Evolutionary conservation across 2,888 invertebrate species (phyloP), one percentile per base, ranked within the genome.

Genomic region (Eilema depressum): DNA sequence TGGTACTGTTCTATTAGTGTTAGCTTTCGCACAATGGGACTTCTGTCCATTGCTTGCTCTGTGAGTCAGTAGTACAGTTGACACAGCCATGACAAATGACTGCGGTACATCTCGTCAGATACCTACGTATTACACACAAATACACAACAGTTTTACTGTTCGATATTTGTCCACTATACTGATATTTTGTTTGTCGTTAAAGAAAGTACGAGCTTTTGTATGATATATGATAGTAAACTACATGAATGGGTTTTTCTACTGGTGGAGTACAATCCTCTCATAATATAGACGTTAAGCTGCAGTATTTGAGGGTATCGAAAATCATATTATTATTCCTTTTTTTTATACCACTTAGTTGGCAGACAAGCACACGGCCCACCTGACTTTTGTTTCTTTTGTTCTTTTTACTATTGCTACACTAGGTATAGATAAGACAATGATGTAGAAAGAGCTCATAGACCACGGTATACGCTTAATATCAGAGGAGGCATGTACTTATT

Each of bases 11-110:
- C n/a, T 37, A n/a, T 0, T 56, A 30, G 8, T 30, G 12, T 8
- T 10, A 53, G 56, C 64, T 30, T 56, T 56, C 12, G 47, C 2
- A 28, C n/a, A n/a, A 61, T 69, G 28, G 11, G 28, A 63, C 70
- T 70, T 66, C 70, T 70, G 63, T 41, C 57, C 30, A 56, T 56
- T 65, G 1, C 30, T 7, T 30, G 53, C 53, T 28, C 30, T 53
- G n/a, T 56, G 64, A 53, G 12, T 30, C 30, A 14, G 28, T 23
- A 23, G 12, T 56, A 64, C 20, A 28, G 53, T 28, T 64, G 68
- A 66, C 64, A 68, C 66, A 37, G 60, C 59, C 25, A 67, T 71
- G 71, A 81, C 74, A 75, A 81, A 79, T 79, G 70, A 74, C 72
- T 72, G 74, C 80, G 63, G 69, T 57, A 75, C 79, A 75, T 70